phyloP scores from a whole-genome alignment of 2,113 vertebrate species.

The Callionymus lyra region DNA sequence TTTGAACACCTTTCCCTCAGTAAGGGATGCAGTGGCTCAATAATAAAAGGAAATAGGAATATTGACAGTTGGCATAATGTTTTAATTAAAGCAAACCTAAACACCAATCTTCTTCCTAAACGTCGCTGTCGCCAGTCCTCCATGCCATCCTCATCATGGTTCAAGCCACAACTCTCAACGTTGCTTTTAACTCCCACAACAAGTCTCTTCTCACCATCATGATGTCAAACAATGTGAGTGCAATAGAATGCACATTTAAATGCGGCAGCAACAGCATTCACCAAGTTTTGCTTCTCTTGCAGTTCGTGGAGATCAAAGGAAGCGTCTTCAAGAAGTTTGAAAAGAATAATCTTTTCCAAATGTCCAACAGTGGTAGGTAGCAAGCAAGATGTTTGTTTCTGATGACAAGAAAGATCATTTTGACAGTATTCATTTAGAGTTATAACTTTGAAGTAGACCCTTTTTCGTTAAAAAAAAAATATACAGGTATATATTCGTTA shows the following conservation, averaged over 20 bases:
- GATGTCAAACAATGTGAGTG: constrained; percentile 98
- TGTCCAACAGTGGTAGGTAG: constrained; percentile 93
- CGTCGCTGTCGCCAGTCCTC: constrained; percentile 68
- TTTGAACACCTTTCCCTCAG: too few species aligned
- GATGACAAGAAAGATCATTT: too few species aligned
- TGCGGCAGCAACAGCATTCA: neutral
- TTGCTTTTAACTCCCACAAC: constrained; percentile 98
- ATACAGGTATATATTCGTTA: too few species aligned
- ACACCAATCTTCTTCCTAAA: constrained; percentile 65
- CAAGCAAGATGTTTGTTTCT: neutral
- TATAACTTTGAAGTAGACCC: too few species aligned
- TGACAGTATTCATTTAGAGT: too few species aligned
- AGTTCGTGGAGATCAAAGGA: constrained; percentile 99
- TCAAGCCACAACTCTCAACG: constrained; percentile 96
- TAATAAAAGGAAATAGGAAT: too few species aligned
- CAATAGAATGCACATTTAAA: neutral
- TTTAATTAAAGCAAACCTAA: too few species aligned
- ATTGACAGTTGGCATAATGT: too few species aligned
- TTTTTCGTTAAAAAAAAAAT: too few species aligned
- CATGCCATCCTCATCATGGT: constrained; percentile 98
- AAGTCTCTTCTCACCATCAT: constrained; percentile 98
- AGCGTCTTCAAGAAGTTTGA: constrained; percentile 99
- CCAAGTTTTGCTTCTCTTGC: constrained; percentile 15
- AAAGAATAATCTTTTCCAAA: constrained; percentile 98
- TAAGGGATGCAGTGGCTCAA: too few species aligned